A percentile compares a stretch with the other conserved stretches of the same genome.
phyloP scores from a whole-genome alignment of 2,113 vertebrate genomes.

The Nothoprocta pentlandii region DNA sequence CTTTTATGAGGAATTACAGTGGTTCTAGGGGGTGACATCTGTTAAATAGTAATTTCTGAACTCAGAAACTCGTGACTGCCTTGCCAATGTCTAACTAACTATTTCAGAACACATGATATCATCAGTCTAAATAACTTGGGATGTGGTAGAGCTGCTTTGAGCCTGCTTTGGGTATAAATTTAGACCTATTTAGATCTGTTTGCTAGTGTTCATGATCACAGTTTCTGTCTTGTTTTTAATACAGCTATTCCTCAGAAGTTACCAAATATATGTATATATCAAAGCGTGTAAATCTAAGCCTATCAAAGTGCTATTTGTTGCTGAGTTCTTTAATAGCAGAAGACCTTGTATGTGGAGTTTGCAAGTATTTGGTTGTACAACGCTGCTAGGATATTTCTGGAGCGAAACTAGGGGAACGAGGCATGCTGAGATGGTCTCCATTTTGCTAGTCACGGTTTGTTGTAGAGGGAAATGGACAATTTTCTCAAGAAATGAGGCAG shows the following conservation, averaged over 20 bases:
- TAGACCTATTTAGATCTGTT: not conserved
- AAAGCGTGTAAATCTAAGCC: too few species aligned
- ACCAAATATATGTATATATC: not conserved
- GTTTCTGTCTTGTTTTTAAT: not conserved
- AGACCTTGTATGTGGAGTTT: not conserved
- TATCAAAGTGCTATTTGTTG: not conserved
- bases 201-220: not conserved
- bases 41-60: not conserved
- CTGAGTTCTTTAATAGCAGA: not conserved
- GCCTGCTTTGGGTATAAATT: not conserved
- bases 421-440: not conserved
- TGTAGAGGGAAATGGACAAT: not conserved
- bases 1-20: not conserved
- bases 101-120: not conserved
- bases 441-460: not conserved
- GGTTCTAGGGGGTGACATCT: not conserved
- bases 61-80: not conserved
- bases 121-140: not conserved
- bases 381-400: not conserved
- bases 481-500: not conserved
- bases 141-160: not conserved
- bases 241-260: not conserved
- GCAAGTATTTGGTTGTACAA: not conserved
- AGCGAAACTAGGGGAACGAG: not conserved
- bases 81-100: not conserved